Base-by-base conservation (phyloP, 2,113 vertebrate species). In the Nesogale talazaci region DNA sequence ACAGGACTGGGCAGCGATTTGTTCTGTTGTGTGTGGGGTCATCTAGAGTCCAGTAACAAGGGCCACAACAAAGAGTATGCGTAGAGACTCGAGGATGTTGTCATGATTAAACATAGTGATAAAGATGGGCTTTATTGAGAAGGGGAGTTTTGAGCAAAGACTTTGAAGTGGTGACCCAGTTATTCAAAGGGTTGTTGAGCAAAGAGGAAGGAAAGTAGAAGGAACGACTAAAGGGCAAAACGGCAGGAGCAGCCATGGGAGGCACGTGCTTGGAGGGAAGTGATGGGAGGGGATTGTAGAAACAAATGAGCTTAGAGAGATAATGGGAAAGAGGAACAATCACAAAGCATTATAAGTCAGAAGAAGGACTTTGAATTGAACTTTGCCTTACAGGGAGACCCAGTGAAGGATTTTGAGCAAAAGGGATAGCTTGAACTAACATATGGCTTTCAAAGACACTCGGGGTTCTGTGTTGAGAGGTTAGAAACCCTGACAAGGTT, bases 401-500 rank as follows among this genome's bases (percentile, higher is more conserved):
- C 38, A 46, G 0, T 38, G 52, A 25, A 61, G 20, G 72, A 2
- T 72, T 78, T 36, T 52, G 40, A 82, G 27, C 11, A 42, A 52
- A 52, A 52, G 46, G 46, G 6, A 52, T 52, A 52, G 14, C 46
- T 57, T 76, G 69, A 59, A 19, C 6, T 56, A 15, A 36, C 23
- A 70, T 87, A 16, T 9, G 83, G 59, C 92, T 85, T 34, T 70
- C 31, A 88, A 78, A 65, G 31, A 61, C 14, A 65, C 23, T 81
- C 27, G 85, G 27, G 5, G 36, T 84, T 83, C 42, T 74, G 9
- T 78, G 40, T 75, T 94, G 59, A 76, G 74, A 72, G 11, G 31
- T 81, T 86, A 77, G 59, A 83, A 91, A 91, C 80, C 9, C 2
- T 83, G 42, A 70, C 38, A 86, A 88, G 12, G 46, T 83, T 52